These are phyloP conservation scores for Eudyptes chrysolophus DNA, from an alignment of 2,113 vertebrate species.

Conservation along the genomic window DNA sequence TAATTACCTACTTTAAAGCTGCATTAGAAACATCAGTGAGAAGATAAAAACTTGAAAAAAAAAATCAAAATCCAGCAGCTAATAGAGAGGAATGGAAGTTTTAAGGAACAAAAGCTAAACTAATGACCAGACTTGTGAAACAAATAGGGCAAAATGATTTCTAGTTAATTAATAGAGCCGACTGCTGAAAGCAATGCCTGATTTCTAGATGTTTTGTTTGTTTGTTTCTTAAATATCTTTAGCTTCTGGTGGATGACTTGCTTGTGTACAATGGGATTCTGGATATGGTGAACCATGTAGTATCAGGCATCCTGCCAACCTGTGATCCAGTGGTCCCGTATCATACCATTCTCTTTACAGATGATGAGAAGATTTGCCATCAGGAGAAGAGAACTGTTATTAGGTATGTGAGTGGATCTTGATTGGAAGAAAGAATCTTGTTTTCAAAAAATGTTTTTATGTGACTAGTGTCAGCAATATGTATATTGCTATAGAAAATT, in stretches of 20 bases:
- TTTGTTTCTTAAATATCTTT: not conserved
- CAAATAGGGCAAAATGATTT: not conserved
- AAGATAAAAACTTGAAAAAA: not conserved
- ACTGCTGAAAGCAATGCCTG: not conserved
- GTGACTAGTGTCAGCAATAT: not conserved
- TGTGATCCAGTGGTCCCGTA: conserved; percentile 86
- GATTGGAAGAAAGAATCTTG: not conserved
- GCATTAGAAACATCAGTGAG: not conserved
- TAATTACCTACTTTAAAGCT: conserved; percentile 23
- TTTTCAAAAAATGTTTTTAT: not conserved
- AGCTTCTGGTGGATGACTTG: conserved; percentile 96
- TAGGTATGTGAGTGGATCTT: conserved; percentile 73
- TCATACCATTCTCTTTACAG: conserved; percentile 94
- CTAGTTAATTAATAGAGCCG: not conserved
- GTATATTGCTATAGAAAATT: not conserved
- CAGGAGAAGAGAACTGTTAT: conserved; percentile 83
- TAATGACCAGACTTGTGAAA: not conserved
- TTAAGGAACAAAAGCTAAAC: not conserved
- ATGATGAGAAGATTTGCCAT: conserved; percentile 77
- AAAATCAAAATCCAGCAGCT: not conserved
- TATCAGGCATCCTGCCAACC: conserved; percentile 89
- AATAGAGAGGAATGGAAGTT: not conserved
- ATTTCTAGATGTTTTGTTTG: not conserved
- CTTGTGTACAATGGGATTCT: conserved; percentile 95
- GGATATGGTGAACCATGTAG: conserved; percentile 80